Conservation (phyloP, 2,888 invertebrate genomes). For the Mechanitis messenoides region DNA sequence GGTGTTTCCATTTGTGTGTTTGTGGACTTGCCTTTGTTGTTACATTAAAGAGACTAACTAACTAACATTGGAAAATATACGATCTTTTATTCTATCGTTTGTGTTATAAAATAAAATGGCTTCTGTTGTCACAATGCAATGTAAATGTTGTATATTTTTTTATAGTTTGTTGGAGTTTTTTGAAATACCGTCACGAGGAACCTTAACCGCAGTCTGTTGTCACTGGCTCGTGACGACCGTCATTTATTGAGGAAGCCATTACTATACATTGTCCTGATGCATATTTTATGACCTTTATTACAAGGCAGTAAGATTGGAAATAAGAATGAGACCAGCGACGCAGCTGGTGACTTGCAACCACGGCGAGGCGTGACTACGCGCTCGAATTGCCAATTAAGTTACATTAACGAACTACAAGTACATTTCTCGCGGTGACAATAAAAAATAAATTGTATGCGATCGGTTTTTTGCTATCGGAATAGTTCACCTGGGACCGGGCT, state of each 20-base stretch:
- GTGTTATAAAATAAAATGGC: too few relatives aligned
- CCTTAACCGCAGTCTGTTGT: slow-evolving; percentile 29
- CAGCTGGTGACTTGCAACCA: slow-evolving; percentile 12
- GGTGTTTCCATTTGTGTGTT: too few relatives aligned
- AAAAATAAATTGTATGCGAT: slow-evolving; percentile 31
- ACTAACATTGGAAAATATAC: too few relatives aligned
- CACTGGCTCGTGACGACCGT: slow-evolving; percentile 37
- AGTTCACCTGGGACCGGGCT: slow-evolving; percentile 20
- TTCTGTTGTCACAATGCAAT: too few relatives aligned
- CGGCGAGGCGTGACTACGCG: slow-evolving; percentile 41
- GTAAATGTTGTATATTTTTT: not conserved
- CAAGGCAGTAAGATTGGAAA: slow-evolving; percentile 14
- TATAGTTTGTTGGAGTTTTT: not conserved
- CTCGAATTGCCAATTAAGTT: slow-evolving; percentile 49
- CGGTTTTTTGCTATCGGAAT: slow-evolving; percentile 21
- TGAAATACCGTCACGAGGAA: slow-evolving; percentile 15
- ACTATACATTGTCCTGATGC: slow-evolving; percentile 17
- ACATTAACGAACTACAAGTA: slow-evolving; percentile 42
- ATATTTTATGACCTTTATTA: slow-evolving; percentile 12
- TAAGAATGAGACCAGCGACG: slow-evolving; percentile 1
- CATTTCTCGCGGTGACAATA: slow-evolving; percentile 38
- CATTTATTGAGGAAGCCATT: slow-evolving; percentile 38
- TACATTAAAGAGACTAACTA: too few relatives aligned
- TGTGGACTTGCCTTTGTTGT: too few relatives aligned
- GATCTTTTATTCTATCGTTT: too few relatives aligned